Base-by-base conservation (phyloP, 1,140 invertebrate genomes). In the Bombyx mandarina region DNA sequence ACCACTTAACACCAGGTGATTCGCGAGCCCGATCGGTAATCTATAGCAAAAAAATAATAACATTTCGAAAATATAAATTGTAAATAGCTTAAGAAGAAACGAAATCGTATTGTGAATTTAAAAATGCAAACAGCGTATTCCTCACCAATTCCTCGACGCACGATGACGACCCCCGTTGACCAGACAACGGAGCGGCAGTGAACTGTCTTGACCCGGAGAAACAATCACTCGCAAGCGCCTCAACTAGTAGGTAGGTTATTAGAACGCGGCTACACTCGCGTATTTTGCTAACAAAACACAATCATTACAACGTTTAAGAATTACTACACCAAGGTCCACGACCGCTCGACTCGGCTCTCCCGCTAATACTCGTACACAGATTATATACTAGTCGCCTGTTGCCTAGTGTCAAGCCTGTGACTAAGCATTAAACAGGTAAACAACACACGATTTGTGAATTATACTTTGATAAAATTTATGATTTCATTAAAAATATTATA, bases 311-410 rank as follows among this genome's bases (percentile, higher is more conserved):
- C 26, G 26, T 35, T 35, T 35, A 35, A 35, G 26, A 35, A 5
- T 35, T 35, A 5, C 26, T 35, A 35, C 26, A 47, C 9, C 60
- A 48, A 48, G 8, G 65, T 35, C 26, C 76, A 73, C 78, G 70
- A 76, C 78, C 69, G 75, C 64, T 63, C 70, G 60, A 70, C 53
- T 22, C 70, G 75, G 65, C 69, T 65, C 62, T 71, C 69, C 69
- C 68, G 66, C 63, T 60, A 61, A 68, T 56, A 81, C 76, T 81
- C 73, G 60, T 62, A 63, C 26, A 35, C 26, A 35, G 26, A 35
- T 35, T 35, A 35, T 35, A 35, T 35, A 35, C 26, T 3, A 35
- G 26, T 35, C 26, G 26, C 26, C 26, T 5, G 26, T 3, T 35
- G 26, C 26, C 4, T 35, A 35, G 26, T 3, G 68, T 68, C 64